Percentiles rank a stretch among this genome's conserved stretches.
phyloP scores from a whole-genome alignment of 2,888 invertebrate species.

The Oligia latruncula region DNA sequence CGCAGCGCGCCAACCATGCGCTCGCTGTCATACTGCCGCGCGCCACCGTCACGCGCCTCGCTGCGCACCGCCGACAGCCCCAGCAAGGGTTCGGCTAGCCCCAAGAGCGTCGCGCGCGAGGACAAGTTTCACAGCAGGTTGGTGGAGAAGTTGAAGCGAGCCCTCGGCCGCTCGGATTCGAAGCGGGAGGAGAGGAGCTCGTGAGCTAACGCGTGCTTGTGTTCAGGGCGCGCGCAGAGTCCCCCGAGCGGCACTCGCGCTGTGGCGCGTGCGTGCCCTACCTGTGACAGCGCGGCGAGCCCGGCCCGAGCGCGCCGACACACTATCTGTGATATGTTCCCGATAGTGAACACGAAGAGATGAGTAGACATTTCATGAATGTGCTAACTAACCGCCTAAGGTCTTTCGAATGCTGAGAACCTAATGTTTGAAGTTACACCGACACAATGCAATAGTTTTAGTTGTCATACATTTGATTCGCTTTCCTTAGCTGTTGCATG shows the following conservation, averaged over 20 bases:
- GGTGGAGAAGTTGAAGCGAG: slow-evolving; percentile 94
- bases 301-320: slow-evolving; percentile 71
- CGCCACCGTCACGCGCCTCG: slow-evolving; percentile 90
- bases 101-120: slow-evolving; percentile 89
- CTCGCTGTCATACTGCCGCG: slow-evolving; percentile 89
- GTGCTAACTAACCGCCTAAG: slow-evolving; percentile 81
- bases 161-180: slow-evolving; percentile 91
- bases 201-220: slow-evolving; percentile 89
- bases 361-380: slow-evolving; percentile 81
- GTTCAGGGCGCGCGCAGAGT: slow-evolving; percentile 87
- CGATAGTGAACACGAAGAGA: slow-evolving; percentile 80
- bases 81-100: slow-evolving; percentile 92
- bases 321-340: slow-evolving; percentile 86
- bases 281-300: slow-evolving; percentile 77
- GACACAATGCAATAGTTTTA: slow-evolving; percentile 75
- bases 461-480: slow-evolving; percentile 73
- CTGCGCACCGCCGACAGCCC: slow-evolving; percentile 91
- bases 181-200: slow-evolving; percentile 87
- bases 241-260: slow-evolving; percentile 85
- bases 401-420: slow-evolving; percentile 69
- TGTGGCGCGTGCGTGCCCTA: slow-evolving; percentile 87
- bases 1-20: slow-evolving; percentile 92
- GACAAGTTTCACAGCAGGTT: slow-evolving; percentile 95
- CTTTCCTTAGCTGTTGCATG: slow-evolving; percentile 82
- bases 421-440: slow-evolving; percentile 70